Evolutionary conservation across 2,888 invertebrate genomes (phyloP).

Genomic region (Campoplex nolae): DNA sequence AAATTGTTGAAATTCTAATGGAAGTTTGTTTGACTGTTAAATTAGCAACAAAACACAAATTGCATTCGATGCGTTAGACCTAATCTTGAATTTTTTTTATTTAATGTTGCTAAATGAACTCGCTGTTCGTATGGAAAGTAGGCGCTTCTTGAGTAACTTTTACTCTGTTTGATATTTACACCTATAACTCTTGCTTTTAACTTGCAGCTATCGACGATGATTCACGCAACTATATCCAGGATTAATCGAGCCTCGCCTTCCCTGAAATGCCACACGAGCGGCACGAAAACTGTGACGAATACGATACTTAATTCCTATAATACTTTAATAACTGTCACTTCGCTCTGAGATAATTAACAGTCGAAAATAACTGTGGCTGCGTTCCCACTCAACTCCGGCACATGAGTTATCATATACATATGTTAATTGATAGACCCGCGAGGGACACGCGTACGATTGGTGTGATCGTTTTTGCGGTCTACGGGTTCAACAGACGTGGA

Average conservation of each 20-base stretch:
- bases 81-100: neutral
- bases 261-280: slow-evolving; percentile 28
- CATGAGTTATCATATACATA: slow-evolving; percentile 57
- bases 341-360: slow-evolving; percentile 58
- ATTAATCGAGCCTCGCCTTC: slow-evolving; percentile 47
- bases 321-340: slow-evolving; percentile 63
- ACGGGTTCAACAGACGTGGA: slow-evolving; percentile 13
- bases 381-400: slow-evolving; percentile 31
- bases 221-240: slow-evolving; percentile 27
- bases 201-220: slow-evolving; percentile 35
- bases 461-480: slow-evolving; percentile 41
- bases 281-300: slow-evolving; percentile 57
- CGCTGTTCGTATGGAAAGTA: neutral
- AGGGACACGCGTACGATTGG: slow-evolving; percentile 53
- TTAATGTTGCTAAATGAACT: neutral
- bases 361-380: slow-evolving; percentile 52
- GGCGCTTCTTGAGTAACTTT: neutral
- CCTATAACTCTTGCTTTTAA: slow-evolving; percentile 18
- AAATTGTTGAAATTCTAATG: neutral
- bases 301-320: slow-evolving; percentile 59
- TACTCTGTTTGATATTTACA: neutral
- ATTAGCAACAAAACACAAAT: neutral
- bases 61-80: neutral
- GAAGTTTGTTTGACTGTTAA: neutral
- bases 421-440: slow-evolving; percentile 64